A percentile compares a stretch with the other conserved stretches of the same genome.
Evolutionary conservation across 2,888 invertebrate genomes (phyloP).

Genomic region (Fragum whitleyi): DNA sequence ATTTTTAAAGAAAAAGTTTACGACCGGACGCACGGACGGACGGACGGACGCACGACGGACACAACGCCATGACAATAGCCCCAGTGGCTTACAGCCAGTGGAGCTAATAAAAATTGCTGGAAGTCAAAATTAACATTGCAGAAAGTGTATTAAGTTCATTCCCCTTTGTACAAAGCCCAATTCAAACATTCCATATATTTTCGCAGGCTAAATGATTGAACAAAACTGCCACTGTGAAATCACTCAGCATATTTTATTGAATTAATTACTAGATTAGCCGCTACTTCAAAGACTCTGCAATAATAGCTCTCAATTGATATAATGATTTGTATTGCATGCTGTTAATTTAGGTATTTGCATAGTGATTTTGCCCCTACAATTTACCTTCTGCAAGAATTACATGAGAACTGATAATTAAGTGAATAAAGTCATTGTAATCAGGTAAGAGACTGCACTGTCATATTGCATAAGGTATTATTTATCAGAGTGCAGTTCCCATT

Average conservation of each 20-base stretch:
- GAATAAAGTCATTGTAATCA: not conserved
- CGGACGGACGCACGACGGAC: too few species aligned
- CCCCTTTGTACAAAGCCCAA: constrained; percentile 2
- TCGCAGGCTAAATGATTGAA: constrained; percentile 6
- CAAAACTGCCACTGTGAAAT: constrained; percentile 27
- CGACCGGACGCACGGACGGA: too few species aligned
- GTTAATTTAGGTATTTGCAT: not conserved
- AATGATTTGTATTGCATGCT: constrained; percentile 7
- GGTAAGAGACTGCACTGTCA: too few species aligned
- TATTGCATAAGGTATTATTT: not conserved
- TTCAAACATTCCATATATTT: constrained; percentile 19
- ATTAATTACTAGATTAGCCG: constrained; percentile 28
- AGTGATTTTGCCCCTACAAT: not conserved
- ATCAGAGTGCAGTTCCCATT: too few species aligned
- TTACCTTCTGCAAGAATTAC: not conserved
- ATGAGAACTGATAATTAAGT: not conserved
- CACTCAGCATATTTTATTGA: constrained; percentile 20
- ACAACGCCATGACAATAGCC: too few species aligned
- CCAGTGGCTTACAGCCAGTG: too few species aligned
- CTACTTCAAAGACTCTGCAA: constrained; percentile 17
- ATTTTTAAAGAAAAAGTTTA: too few species aligned
- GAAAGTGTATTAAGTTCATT: constrained; percentile 1
- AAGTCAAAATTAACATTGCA: not conserved
- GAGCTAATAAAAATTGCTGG: too few species aligned
- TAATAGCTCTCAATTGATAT: constrained; percentile 11